Percentiles rank a stretch among this genome's conserved stretches.
These are phyloP conservation scores for Cydia amplana DNA, from an alignment of 1,140 invertebrate species.

Conservation along the genomic window DNA sequence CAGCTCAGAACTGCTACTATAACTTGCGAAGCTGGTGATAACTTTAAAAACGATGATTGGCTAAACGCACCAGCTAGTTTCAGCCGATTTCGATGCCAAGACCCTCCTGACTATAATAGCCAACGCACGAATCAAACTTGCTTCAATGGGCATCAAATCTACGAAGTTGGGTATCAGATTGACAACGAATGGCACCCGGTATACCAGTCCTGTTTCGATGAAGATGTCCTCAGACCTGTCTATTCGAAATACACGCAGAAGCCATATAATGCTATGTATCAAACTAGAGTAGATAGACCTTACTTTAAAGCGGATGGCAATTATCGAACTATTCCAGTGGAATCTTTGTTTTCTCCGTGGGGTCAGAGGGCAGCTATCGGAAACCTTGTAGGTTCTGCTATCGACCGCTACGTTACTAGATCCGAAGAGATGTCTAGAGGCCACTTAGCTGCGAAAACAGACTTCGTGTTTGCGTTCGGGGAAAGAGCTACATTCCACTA, in stretches of 20 bases:
- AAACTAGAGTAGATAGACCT: constrained; percentile 60
- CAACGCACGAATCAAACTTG: constrained; percentile 61
- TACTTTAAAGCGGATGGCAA: constrained; percentile 58
- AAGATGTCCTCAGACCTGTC: constrained; percentile 49
- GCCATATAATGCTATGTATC: constrained; percentile 64
- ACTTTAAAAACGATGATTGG: constrained; percentile 63
- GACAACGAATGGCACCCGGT: constrained; percentile 57
- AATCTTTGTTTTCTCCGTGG: constrained; percentile 56
- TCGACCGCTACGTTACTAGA: constrained; percentile 53
- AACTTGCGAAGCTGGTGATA: constrained; percentile 55
- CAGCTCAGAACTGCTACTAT: constrained; percentile 47
- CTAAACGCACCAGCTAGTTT: constrained; percentile 51
- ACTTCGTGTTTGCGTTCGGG: constrained; percentile 82
- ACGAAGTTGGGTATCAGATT: constrained; percentile 66
- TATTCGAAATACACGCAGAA: constrained; percentile 71
- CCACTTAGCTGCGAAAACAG: constrained; percentile 84
- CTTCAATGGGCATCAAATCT: constrained; percentile 51
- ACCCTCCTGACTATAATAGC: constrained; percentile 52
- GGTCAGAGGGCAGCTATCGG: constrained; percentile 57
- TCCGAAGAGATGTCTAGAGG: constrained; percentile 80
- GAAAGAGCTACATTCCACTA: constrained; percentile 85
- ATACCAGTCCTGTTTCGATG: constrained; percentile 68
- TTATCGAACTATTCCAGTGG: constrained; percentile 53
- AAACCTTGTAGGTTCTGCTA: constrained; percentile 50
- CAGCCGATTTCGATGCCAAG: constrained; percentile 52